Conservation (phyloP, 2,797 vertebrate genomes). For the Notolepis coatsorum region DNA sequence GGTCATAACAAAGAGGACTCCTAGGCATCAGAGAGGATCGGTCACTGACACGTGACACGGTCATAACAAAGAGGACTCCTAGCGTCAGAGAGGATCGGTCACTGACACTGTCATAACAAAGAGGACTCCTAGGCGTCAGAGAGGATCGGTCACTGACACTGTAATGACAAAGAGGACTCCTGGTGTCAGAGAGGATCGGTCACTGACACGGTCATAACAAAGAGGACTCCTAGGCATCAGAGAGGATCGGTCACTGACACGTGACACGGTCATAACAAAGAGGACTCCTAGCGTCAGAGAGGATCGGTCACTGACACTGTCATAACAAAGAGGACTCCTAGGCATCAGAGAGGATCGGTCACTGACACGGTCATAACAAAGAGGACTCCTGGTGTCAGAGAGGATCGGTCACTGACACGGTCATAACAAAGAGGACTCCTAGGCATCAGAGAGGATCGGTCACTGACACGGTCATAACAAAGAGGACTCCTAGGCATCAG, state of each 20-base stretch:
- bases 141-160: not conserved
- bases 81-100: not conserved
- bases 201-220: not conserved
- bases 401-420: not conserved
- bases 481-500: no score
- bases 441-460: not conserved
- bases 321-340: no score
- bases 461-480: not conserved
- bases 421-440: not conserved
- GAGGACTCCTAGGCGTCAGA: not conserved
- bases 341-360: not conserved
- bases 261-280: not conserved
- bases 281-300: no score
- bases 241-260: not conserved
- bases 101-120: not conserved
- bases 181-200: not conserved
- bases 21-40: no score
- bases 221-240: no score
- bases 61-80: not conserved
- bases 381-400: no score
- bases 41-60: not conserved
- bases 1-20: not conserved
- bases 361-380: not conserved
- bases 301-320: not conserved
- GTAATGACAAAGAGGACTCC: not conserved